Evolutionary conservation across 2,113 vertebrate species (phyloP).

Genomic region (Coreoperca whiteheadi): DNA sequence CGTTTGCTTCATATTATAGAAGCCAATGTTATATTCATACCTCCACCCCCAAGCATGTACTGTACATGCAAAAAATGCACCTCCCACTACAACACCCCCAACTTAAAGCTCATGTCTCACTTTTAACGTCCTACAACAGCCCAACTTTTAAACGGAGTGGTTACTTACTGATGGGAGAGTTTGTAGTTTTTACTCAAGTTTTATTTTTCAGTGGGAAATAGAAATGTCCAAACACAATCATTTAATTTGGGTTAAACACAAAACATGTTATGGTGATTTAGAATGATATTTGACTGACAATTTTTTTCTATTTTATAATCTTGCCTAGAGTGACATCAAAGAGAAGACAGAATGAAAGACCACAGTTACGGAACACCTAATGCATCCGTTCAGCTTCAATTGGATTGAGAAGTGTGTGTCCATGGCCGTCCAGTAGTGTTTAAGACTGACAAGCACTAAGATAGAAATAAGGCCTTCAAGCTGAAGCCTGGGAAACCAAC

Average conservation of each 20-base stretch:
- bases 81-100: too few relatives aligned
- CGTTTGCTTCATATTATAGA: too few relatives aligned
- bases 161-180: not conserved
- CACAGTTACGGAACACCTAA: not conserved
- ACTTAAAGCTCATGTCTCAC: too few relatives aligned
- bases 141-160: not conserved
- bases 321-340: not conserved
- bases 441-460: slow-evolving; percentile 19
- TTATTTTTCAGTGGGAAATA: not conserved
- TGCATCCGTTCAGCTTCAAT: not conserved
- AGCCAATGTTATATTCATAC: too few relatives aligned
- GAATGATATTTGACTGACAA: not conserved
- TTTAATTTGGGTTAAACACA: not conserved
- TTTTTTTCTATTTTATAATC: not conserved
- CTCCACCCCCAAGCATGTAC: too few relatives aligned
- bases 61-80: too few relatives aligned
- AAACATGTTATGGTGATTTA: not conserved
- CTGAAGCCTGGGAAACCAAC: slow-evolving; percentile 13
- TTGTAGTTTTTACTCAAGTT: not conserved
- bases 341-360: slow-evolving; percentile 10
- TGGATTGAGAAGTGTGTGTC: slow-evolving; percentile 9
- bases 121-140: too few relatives aligned
- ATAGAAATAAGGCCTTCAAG: slow-evolving; percentile 19
- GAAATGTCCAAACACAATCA: not conserved
- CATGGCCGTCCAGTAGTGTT: slow-evolving; percentile 1